Base-by-base conservation (phyloP, 2,113 vertebrate species). In the Odocoileus virginianus region DNA sequence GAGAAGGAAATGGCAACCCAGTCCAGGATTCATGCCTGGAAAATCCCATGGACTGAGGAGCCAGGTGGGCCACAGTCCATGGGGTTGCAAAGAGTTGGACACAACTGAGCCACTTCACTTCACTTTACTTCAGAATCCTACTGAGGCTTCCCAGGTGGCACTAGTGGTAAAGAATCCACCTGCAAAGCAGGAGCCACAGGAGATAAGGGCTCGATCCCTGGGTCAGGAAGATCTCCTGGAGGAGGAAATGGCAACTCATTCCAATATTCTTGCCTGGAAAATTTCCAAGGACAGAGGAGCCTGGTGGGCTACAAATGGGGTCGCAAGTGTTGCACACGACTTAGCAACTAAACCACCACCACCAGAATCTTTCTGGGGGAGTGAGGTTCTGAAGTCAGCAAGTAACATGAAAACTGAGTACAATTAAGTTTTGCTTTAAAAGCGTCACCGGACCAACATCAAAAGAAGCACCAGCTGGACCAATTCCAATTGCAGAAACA, bases 251-350 rank as follows among this genome's bases (percentile, higher is more conserved):
- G n/a, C 19, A 71, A 71, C n/a, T 71, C n/a, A 40, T 5, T 40
- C n/a, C n/a, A 71, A 10, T 13, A 40, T 71, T 71, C 36, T 23
- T 71, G 67, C n/a, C n/a, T 40, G n/a, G 67, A 71, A 71, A 71
- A 40, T 71, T 40, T 40, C 19, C 67, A 40, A 3, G 9, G 67
- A 71, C 67, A 40, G n/a, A 40, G 67, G n/a, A 71, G 11, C n/a
- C 67, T 23, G 25, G n/a, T 71, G 67, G n/a, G 67, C 67, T 71
- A 71, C 67, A 71, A 71, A 71, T 71, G 67, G 67, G 19, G n/a
- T 71, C 0, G 0, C 67, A 71, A 71, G n/a, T 13, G n/a, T 40
- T 5, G 0, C 67, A 6, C 67, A 71, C 1, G 9, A 71, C 67
- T 40, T n/a, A 40, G n/a, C 19, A 71, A 40, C 67, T 71, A 71